These are phyloP conservation scores for Campoplex capitator DNA, from an alignment of 2,888 invertebrate genomes.

Conservation along the genomic window DNA sequence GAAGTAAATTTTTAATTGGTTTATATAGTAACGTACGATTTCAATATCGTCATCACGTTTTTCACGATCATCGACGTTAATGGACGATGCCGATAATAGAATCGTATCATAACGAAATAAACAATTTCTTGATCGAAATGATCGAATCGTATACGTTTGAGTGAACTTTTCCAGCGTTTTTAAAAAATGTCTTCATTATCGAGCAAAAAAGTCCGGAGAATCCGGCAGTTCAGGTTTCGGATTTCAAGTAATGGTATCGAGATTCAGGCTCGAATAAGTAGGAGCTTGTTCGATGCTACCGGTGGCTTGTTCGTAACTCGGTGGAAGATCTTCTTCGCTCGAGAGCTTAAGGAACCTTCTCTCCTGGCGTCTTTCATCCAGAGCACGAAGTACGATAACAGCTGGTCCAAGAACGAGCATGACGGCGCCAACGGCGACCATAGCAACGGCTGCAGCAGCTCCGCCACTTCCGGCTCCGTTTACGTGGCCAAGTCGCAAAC, in stretches of 20 bases:
- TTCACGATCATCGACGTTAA: background rate
- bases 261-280: constrained; percentile 77
- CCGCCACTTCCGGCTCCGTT: constrained; percentile 76
- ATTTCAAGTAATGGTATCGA: constrained; percentile 71
- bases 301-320: constrained; percentile 79
- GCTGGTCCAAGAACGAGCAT: constrained; percentile 79
- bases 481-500: constrained; percentile 65
- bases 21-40: background rate
- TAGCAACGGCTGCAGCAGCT: constrained; percentile 76
- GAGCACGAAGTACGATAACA: constrained; percentile 76
- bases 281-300: constrained; percentile 77
- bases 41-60: background rate
- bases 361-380: constrained; percentile 76
- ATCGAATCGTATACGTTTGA: background rate
- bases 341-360: constrained; percentile 74
- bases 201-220: constrained; percentile 1
- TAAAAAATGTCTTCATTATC: background rate
- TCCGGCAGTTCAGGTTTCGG: background rate
- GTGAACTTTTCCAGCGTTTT: background rate
- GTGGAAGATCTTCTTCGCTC: constrained; percentile 75
- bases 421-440: constrained; percentile 78
- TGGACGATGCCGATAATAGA: background rate
- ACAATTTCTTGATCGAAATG: no score
- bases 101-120: background rate
- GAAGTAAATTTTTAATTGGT: background rate